Conservation (phyloP, 2,113 vertebrate genomes). For the Stomatorhinus ivindoensis region DNA sequence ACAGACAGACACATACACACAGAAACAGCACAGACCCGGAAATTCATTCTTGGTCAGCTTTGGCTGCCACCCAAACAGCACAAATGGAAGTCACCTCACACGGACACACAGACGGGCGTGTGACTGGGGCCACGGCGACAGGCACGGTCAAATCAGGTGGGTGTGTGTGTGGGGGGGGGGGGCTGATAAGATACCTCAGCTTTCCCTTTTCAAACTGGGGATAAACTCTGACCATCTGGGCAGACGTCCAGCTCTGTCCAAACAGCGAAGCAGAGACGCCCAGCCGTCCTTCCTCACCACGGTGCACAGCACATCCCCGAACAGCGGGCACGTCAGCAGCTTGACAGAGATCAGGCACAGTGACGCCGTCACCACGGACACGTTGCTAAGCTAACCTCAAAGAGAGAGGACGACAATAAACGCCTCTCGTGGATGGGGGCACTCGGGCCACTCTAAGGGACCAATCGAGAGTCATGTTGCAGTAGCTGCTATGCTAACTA, state of each 20-base stretch:
- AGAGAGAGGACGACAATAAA: not conserved
- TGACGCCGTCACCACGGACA: not conserved
- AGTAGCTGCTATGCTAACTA: not conserved
- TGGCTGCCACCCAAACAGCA: not conserved
- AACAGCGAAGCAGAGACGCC: not conserved
- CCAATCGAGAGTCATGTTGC: not conserved
- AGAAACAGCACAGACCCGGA: no score
- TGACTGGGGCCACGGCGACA: not conserved
- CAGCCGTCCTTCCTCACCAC: not conserved
- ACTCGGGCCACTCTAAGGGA: not conserved
- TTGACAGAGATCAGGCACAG: not conserved
- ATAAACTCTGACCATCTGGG: slow-evolving; percentile 5
- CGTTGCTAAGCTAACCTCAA: not conserved
- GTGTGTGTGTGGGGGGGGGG: no score
- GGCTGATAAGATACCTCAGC: not conserved
- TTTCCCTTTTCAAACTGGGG: not conserved
- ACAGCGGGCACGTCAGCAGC: not conserved
- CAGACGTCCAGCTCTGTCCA: not conserved
- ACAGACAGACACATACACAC: not conserved
- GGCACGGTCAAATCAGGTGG: not conserved
- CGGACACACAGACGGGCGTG: not conserved
- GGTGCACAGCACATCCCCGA: not conserved
- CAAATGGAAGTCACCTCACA: not conserved
- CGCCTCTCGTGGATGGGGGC: not conserved
- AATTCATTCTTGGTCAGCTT: no score